Evolutionary conservation across 2,797 vertebrate genomes (phyloP).

Genomic region (Muscicapa comitata): DNA sequence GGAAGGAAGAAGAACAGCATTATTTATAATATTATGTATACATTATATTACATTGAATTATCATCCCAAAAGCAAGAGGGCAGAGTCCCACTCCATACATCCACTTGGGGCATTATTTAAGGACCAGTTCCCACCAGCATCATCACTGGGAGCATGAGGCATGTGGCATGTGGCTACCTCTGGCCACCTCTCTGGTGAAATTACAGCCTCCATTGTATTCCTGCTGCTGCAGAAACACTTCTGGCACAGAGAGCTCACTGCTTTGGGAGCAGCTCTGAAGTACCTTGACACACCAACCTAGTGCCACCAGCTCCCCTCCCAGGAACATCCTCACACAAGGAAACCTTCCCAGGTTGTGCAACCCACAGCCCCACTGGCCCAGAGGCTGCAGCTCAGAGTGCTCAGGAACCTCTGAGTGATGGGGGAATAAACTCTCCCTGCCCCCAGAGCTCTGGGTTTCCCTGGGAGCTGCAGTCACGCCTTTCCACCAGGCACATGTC

Average conservation of each 20-base stretch:
- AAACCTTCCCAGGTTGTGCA: neutral
- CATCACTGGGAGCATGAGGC: neutral
- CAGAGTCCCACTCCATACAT: neutral
- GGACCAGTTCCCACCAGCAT: neutral
- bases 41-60: neutral
- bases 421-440: neutral
- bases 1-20: slow-evolving; percentile 38
- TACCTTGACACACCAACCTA: neutral
- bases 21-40: neutral
- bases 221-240: neutral
- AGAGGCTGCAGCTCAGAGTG: rapidly evolving
- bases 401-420: rapidly evolving
- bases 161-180: neutral
- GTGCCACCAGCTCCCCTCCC: neutral
- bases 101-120: neutral
- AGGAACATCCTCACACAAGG: neutral
- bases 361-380: neutral
- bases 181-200: neutral
- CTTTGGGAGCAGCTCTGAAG: neutral
- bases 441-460: neutral
- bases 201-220: neutral
- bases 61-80: neutral
- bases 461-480: neutral
- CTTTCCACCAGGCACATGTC: neutral
- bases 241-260: neutral